Conservation (phyloP, 2,888 invertebrate species). For the Saturnia japonica region DNA sequence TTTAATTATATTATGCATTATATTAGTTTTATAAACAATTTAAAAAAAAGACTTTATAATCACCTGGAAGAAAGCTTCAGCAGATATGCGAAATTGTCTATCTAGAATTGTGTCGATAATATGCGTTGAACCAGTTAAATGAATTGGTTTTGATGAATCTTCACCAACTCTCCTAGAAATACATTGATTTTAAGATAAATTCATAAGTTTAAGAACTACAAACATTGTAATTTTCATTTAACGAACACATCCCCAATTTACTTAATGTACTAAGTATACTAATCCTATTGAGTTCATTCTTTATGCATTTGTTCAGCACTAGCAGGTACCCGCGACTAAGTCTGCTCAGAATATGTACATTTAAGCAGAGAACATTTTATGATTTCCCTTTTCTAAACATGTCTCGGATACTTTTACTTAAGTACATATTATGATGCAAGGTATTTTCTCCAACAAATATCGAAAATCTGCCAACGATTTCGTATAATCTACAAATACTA, state of each 20-base stretch:
- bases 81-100: slow-evolving; percentile 89
- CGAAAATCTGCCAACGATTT: too few species aligned
- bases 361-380: too few species aligned
- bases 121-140: slow-evolving; percentile 87
- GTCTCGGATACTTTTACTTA: too few species aligned
- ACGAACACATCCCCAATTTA: background rate
- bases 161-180: slow-evolving; percentile 82
- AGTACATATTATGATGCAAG: too few species aligned
- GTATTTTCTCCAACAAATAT: too few species aligned
- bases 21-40: background rate
- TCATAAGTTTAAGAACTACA: background rate
- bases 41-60: background rate
- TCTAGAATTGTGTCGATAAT: slow-evolving; percentile 87
- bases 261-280: background rate
- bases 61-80: slow-evolving; percentile 92
- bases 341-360: too few species aligned
- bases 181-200: too few species aligned
- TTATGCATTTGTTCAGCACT: too few species aligned
- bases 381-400: too few species aligned
- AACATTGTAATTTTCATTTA: background rate
- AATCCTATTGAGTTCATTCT: too few species aligned
- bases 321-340: too few species aligned
- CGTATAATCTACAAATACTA: too few species aligned
- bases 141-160: slow-evolving; percentile 81
- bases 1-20: background rate